These are phyloP conservation scores for Empidonax traillii DNA, from an alignment of 2,113 vertebrate species.

Conservation along the genomic window DNA sequence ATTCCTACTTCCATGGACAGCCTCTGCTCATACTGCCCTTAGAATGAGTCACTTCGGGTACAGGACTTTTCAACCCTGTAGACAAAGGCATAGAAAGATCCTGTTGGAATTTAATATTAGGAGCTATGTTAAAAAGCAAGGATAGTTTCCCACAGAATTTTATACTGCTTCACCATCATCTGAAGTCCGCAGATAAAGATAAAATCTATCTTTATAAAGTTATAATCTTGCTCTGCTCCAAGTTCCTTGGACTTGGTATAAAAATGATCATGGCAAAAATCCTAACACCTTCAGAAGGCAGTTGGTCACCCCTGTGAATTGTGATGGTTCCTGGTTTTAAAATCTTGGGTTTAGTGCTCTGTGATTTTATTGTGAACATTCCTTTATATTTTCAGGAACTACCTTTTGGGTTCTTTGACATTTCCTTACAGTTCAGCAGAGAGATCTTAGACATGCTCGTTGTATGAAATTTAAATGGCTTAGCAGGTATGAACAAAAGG, in stretches of 20 bases:
- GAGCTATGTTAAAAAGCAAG: not conserved
- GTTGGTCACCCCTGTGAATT: not conserved
- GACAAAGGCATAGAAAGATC: not conserved
- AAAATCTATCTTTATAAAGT: not conserved
- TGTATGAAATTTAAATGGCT: constrained; percentile 6
- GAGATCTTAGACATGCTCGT: not conserved
- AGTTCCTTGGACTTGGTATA: not conserved
- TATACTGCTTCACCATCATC: not conserved
- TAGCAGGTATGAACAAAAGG: constrained; percentile 22
- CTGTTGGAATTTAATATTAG: not conserved
- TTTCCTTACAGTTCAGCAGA: not conserved
- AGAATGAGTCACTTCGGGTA: not conserved
- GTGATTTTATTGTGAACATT: not conserved
- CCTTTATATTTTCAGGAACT: not conserved
- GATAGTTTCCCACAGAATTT: not conserved
- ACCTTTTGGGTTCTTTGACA: not conserved
- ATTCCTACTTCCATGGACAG: not conserved
- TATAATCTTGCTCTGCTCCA: not conserved
- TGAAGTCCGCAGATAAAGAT: not conserved
- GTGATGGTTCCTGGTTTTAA: not conserved
- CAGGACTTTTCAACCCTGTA: not conserved
- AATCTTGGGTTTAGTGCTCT: not conserved
- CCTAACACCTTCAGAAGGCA: not conserved
- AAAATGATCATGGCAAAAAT: not conserved
- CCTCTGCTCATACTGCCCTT: not conserved